These are phyloP conservation scores for Liparis tanakae DNA, from an alignment of 2,797 vertebrate genomes.

Conservation along the genomic window DNA sequence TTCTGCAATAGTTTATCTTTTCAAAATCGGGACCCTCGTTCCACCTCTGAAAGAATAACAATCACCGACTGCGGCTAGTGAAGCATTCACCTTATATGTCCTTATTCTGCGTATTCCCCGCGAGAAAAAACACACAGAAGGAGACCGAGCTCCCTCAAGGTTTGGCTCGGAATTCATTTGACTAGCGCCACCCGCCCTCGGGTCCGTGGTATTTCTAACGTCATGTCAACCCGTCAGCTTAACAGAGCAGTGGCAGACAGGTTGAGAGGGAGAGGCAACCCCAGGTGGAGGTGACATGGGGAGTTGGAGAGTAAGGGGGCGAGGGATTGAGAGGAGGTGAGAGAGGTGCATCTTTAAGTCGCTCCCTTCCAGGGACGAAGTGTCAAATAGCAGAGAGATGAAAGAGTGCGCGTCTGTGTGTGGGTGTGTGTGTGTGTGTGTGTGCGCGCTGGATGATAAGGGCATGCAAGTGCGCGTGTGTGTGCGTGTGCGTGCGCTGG, in stretches of 20 bases:
- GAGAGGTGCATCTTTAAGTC: constrained; percentile 65
- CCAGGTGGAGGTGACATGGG: constrained; percentile 56
- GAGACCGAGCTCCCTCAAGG: constrained; percentile 62
- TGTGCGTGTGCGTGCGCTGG: constrained; percentile 11
- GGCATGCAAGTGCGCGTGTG: constrained; percentile 36
- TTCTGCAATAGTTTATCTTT: background rate
- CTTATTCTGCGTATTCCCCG: constrained; percentile 32
- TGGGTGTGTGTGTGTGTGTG: constrained; percentile 34
- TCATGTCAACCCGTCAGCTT: constrained; percentile 68
- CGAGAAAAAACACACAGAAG: constrained; percentile 29
- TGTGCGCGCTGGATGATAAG: constrained; percentile 45
- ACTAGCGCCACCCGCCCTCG: constrained; percentile 51
- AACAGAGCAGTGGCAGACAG: constrained; percentile 56
- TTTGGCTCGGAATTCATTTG: constrained; percentile 54
- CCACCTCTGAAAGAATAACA: constrained; percentile 12
- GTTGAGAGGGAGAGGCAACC: constrained; percentile 45
- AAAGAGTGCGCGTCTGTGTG: constrained; percentile 50
- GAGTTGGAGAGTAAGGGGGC: constrained; percentile 19
- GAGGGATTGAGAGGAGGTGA: constrained; percentile 47
- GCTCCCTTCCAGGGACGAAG: constrained; percentile 63
- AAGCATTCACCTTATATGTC: constrained; percentile 13
- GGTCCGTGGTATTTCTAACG: constrained; percentile 66
- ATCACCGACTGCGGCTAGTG: constrained; percentile 3
- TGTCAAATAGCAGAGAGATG: constrained; percentile 70
- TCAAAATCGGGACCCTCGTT: background rate